Base-by-base conservation (phyloP, 2,888 invertebrate genomes). In the Papilio demoleus region DNA sequence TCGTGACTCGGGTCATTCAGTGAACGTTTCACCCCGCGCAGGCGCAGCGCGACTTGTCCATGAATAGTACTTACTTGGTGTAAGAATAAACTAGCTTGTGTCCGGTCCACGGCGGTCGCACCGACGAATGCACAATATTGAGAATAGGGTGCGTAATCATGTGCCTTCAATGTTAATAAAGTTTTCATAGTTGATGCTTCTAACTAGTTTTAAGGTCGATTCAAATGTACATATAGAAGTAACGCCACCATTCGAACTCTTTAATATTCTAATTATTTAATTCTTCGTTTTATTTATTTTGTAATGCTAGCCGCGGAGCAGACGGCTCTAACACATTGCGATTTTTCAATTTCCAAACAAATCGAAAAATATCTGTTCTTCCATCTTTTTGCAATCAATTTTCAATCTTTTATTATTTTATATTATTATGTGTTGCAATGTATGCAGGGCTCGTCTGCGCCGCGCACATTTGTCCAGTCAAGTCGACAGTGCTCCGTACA, bases 81-180 rank as follows among this genome's bases (percentile, higher is more conserved):
- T 81, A 81, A 79, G 82, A 82, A 80, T 85, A 82, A 83, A 83
- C 79, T 81, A 86, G 82, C 79, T 61, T 77, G 81, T 75, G 83
- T 87, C 84, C 85, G 84, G 82, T 87, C 87, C 85, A 86, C 77
- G 73, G 78, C 77, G 38, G 66, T 84, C 86, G 87, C 69, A 82
- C 87, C 85, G 81, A 79, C 79, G 81, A 83, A 79, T 83, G 86
- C 84, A 84, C 83, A 76, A 79, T 81, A 81, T 81, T 81, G 84
- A 81, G 87, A 88, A 88, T 84, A 86, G 89, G 92, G 92, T 92
- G 93, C 92, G 92, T 86, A 91, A 93, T 83, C 79, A 91, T 92
- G 93, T 93, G 93, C 93, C 93, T 93, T 93, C 88, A 90, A 90
- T 91, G 91, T 90, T 90, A 85, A 91, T 89, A 89, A 85, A 85